Evolutionary conservation across 30 jellyfish, hydroid and myxozoan genomes (phyloP).

Genomic region (Sanderia malayensis): DNA sequence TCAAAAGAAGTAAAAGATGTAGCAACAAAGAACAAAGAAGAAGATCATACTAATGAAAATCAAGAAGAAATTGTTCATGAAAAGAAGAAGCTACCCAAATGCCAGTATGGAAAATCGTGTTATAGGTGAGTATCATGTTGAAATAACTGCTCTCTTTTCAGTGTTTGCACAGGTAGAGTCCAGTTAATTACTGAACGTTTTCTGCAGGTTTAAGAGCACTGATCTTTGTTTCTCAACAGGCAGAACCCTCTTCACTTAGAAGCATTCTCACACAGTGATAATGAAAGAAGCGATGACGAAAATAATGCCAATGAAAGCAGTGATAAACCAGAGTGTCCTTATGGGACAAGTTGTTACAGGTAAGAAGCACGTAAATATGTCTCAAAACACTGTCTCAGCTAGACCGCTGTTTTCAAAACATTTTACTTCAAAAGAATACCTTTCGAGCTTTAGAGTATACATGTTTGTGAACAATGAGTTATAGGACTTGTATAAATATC

Average conservation of each 20-base stretch:
- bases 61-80: background rate
- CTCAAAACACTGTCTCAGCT: no score
- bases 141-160: no score
- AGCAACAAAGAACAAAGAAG: background rate
- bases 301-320: background rate
- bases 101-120: conserved; percentile 51
- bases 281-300: conserved; percentile 25
- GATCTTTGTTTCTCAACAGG: conserved; percentile 14
- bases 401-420: background rate
- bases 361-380: background rate
- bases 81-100: conserved; percentile 43
- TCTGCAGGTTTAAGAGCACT: background rate
- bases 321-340: conserved; percentile 64
- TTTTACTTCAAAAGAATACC: background rate
- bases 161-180: no score
- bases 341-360: conserved; percentile 82
- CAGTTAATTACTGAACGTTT: no score
- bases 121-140: conserved; percentile 18
- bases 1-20: background rate
- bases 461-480: background rate
- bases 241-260: conserved; percentile 69
- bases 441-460: background rate
- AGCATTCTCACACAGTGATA: conserved; percentile 55
- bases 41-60: background rate
- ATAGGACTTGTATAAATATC: background rate